Evolutionary conservation across 2,113 vertebrate genomes (phyloP).

Genomic region (Xyrauchen texanus): DNA sequence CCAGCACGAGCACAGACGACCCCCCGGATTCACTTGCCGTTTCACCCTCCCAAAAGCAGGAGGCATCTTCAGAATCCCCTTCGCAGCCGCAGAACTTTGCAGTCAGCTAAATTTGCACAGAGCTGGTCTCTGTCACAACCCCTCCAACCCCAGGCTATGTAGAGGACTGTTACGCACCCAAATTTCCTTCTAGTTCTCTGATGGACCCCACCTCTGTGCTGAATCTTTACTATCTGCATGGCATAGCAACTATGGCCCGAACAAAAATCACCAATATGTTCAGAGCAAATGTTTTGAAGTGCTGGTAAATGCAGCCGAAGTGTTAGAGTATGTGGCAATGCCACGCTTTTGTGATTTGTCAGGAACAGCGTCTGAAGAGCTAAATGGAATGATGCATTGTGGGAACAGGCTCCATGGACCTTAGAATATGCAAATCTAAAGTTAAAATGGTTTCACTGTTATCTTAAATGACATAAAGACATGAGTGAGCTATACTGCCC

Average conservation of each 20-base stretch:
- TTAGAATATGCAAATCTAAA: conserved; percentile 51
- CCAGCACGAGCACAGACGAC: conserved; percentile 88
- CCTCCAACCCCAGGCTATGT: conserved; percentile 32
- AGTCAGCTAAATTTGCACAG: conserved; percentile 80
- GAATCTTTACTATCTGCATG: conserved; percentile 79
- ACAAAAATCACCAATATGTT: conserved; percentile 67
- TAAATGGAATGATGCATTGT: neutral
- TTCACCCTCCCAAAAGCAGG: conserved; percentile 70
- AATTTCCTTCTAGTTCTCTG: conserved; percentile 9
- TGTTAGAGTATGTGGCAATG: conserved; percentile 63
- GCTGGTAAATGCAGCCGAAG: conserved; percentile 76
- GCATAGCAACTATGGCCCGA: conserved; percentile 79
- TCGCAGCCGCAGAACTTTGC: conserved; percentile 80
- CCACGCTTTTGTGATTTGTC: conserved; percentile 60
- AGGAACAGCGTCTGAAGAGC: conserved; percentile 44
- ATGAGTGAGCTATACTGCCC: conserved; percentile 20
- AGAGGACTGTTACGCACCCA: conserved; percentile 42
- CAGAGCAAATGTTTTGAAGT: conserved; percentile 66
- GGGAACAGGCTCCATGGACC: conserved; percentile 7
- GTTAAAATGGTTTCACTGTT: conserved; percentile 42
- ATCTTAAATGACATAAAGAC: conserved; percentile 26
- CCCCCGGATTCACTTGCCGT: conserved; percentile 66
- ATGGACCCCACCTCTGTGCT: conserved; percentile 42
- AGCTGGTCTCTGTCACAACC: conserved; percentile 74
- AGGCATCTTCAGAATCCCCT: conserved; percentile 77